Conservation (phyloP, 2,888 invertebrate species). For the Deilephila porcellus region DNA sequence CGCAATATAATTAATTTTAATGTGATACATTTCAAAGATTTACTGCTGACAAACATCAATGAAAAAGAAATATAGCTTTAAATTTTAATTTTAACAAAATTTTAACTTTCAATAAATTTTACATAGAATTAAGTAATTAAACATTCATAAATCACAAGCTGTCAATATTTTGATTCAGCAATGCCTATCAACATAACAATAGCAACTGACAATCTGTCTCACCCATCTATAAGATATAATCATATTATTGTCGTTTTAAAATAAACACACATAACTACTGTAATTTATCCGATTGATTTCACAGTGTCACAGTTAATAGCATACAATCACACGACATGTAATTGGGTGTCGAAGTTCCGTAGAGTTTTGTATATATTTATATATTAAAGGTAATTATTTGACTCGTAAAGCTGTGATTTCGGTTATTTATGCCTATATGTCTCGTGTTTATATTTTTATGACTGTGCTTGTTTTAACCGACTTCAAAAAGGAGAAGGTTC, state of each 20-base stretch:
- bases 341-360: constrained; percentile 6
- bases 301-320: constrained; percentile 10
- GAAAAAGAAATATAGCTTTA: too few relatives aligned
- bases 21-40: too few relatives aligned
- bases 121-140: too few relatives aligned
- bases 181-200: too few relatives aligned
- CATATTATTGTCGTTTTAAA: background rate
- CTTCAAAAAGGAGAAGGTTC: too few relatives aligned
- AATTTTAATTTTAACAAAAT: too few relatives aligned
- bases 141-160: too few relatives aligned
- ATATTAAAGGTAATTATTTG: background rate
- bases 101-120: too few relatives aligned
- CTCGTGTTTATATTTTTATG: background rate
- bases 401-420: constrained; percentile 13
- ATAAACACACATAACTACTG: background rate
- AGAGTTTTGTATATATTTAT: constrained; percentile 4
- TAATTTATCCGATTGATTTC: constrained; percentile 8
- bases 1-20: too few relatives aligned
- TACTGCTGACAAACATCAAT: too few relatives aligned
- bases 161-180: too few relatives aligned
- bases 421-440: constrained; percentile 1
- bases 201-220: background rate
- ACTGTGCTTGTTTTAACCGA: background rate
- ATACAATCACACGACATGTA: constrained; percentile 17
- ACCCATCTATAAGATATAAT: background rate